Conservation (phyloP, 2,888 invertebrate genomes). For the Zaprionus bogoriensis region DNA sequence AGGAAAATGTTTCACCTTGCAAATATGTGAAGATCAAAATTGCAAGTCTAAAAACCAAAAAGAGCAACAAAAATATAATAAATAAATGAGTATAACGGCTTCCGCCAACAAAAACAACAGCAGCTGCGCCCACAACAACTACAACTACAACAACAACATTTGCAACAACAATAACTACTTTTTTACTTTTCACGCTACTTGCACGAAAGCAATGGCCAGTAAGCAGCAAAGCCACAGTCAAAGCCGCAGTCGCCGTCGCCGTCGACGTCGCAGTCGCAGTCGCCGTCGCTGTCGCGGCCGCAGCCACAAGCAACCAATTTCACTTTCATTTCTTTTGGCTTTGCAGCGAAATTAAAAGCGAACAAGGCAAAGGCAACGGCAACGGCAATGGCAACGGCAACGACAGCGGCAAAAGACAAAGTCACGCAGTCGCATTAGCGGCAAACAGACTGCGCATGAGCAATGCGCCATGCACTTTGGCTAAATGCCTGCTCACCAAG, state of each 20-base stretch:
- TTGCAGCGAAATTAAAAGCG: constrained; percentile 55
- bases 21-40: constrained; percentile 31
- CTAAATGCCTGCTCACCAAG: constrained; percentile 31
- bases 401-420: constrained; percentile 4
- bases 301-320: constrained; percentile 57
- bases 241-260: background rate
- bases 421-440: constrained; percentile 2
- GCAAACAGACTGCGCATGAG: constrained; percentile 42
- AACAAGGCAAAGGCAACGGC: constrained; percentile 33
- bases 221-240: constrained; percentile 8
- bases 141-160: constrained; percentile 29
- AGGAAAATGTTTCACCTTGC: constrained; percentile 60
- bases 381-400: constrained; percentile 14
- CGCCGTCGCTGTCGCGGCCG: background rate
- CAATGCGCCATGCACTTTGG: constrained; percentile 62
- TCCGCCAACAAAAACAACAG: constrained; percentile 58
- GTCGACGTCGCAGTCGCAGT: background rate
- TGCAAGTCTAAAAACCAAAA: constrained; percentile 25
- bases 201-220: constrained; percentile 64
- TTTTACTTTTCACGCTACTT: constrained; percentile 65
- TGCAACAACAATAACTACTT: constrained; percentile 31
- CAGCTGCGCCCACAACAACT: constrained; percentile 34
- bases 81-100: constrained; percentile 59
- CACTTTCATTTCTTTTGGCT: constrained; percentile 77
- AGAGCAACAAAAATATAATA: constrained; percentile 46